phyloP scores from a whole-genome alignment of 2,888 invertebrate genomes.

The Orthosia gracilis region DNA sequence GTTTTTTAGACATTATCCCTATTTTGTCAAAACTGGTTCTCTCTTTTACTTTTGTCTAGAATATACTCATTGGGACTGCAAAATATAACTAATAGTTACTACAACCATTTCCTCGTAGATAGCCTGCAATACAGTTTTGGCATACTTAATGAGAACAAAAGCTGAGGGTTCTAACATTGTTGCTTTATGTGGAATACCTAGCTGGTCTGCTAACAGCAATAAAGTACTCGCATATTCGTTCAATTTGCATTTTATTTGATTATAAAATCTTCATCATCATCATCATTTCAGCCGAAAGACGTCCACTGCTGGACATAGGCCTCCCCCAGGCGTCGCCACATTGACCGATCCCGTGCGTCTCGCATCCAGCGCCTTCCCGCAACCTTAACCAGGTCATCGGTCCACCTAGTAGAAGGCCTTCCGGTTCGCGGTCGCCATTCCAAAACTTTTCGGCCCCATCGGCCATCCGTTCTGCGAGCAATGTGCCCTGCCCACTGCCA shows the following conservation, averaged over 20 bases:
- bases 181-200: constrained; percentile 9
- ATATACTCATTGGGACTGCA: constrained; percentile 1
- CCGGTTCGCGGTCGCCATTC: no score
- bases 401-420: no score
- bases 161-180: constrained; percentile 26
- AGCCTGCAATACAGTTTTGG: constrained; percentile 32
- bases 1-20: no score
- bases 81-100: constrained; percentile 8
- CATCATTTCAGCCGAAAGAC: no score
- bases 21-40: neutral
- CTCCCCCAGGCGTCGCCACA: no score
- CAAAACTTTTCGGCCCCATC: no score
- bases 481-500: no score
- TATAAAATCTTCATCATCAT: neutral
- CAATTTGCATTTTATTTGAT: neutral
- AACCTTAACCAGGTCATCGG: no score
- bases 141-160: constrained; percentile 23
- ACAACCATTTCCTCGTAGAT: constrained; percentile 27
- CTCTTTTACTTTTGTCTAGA: neutral
- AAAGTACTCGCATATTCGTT: neutral
- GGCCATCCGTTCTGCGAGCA: no score
- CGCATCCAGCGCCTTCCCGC: no score
- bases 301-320: no score
- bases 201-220: neutral
- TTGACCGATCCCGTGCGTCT: no score